Evolutionary conservation across 2,888 invertebrate species (phyloP), one percentile per base, ranked within the genome.

Genomic region (Vesta saturnalis): DNA sequence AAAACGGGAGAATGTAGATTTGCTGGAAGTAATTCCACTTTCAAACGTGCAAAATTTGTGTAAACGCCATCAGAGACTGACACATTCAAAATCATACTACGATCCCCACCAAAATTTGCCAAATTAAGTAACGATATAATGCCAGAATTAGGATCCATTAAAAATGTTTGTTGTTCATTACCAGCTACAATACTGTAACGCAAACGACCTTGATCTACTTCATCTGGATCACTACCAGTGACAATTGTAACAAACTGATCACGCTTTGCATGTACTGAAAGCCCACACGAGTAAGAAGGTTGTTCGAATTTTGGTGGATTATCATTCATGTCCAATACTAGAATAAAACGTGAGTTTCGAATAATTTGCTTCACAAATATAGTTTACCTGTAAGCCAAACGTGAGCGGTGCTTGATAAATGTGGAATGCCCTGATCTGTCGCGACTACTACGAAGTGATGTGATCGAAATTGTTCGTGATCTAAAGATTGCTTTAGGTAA

Each of bases 11-110:
- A 87, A 81, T 91, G 89, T 74, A 88, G 87, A 85, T 97, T 97
- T 70, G 93, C 91, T 6, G 94, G 91, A 67, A 93, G 85, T 71
- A 92, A 87, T 77, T 92, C 89, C 57, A 95, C 91, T 85, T 93
- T 93, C 14, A 94, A 88, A 73, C 94, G 86, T 0, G 95, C 91
- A 84, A 94, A 97, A 73, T 91, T 93, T 5, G 95, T 96, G 85
- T 96, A 97, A 39, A 97, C 95, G 30, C 97, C 97, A 86, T 99
- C 98, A 63, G 95, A 94, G 43, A 96, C 97, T 0, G 97, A 97
- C 30, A 98, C 92, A 86, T 98, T 98, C 67, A 98, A 87, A 68
- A 90, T 85, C 78, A 91, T 90, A 60, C 87, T 85, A 59, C 89
- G 87, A 72, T 88, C 86, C 57, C 91, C 89, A 2, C 90, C 89